These are phyloP conservation scores for Nephotettix cincticeps DNA, from an alignment of 1,140 invertebrate species.

Conservation along the genomic window DNA sequence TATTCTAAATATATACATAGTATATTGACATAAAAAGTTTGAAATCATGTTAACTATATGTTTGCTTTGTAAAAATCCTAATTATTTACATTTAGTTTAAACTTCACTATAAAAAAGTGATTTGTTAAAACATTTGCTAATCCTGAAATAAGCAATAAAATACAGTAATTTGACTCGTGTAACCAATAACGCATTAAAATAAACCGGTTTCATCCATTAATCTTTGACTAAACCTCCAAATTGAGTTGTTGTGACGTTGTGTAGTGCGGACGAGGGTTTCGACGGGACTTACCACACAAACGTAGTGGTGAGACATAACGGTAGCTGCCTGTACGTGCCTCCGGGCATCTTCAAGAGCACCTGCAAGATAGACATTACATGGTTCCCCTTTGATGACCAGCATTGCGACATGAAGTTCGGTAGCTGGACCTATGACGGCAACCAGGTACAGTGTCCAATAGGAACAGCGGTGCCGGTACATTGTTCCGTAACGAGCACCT, in stretches of 20 bases:
- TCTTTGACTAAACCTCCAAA: background rate
- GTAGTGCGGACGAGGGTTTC: slow-evolving; percentile 97
- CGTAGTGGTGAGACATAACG: slow-evolving; percentile 93
- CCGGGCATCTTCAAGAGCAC: slow-evolving; percentile 98
- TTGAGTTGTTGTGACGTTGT: too few species aligned
- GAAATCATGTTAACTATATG: too few species aligned
- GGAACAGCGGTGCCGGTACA: too few species aligned
- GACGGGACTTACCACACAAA: slow-evolving; percentile 97
- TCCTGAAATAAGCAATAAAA: background rate
- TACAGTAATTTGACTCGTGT: background rate
- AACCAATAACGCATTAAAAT: background rate
- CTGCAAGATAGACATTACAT: slow-evolving; percentile 98
- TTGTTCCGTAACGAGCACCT: too few species aligned
- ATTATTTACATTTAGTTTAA: too few species aligned
- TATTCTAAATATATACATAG: too few species aligned
- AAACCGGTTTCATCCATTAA: background rate
- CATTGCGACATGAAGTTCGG: slow-evolving; percentile 95
- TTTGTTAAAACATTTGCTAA: too few species aligned
- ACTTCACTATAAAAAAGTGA: too few species aligned
- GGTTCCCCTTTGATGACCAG: slow-evolving; percentile 99
- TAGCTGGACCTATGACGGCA: slow-evolving; percentile 93
- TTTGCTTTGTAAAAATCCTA: too few species aligned
- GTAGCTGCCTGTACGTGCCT: slow-evolving; percentile 94
- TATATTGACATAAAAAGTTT: too few species aligned
- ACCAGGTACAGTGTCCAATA: slow-evolving; percentile 64